These are phyloP conservation scores for Salvator merianae DNA, from an alignment of 2,113 vertebrate species.

Conservation along the genomic window DNA sequence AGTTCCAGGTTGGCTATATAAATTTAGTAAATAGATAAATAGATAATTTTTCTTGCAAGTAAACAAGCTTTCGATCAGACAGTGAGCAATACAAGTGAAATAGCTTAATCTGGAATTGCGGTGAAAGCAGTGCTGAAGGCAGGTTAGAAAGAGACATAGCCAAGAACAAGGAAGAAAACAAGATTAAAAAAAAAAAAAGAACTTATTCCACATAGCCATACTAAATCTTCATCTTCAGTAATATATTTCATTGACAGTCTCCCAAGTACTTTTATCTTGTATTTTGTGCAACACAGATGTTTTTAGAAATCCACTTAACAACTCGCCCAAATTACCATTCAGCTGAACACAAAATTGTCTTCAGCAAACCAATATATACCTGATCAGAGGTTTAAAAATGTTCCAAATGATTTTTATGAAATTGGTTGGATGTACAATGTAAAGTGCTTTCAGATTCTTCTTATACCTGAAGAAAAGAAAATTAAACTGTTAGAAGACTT, in stretches of 20 bases:
- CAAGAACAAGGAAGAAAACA: neutral
- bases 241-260: neutral
- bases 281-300: conserved; percentile 29
- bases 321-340: conserved; percentile 9
- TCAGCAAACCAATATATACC: conserved; percentile 64
- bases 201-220: neutral
- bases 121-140: too few species aligned
- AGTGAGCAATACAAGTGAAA: neutral
- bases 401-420: conserved; percentile 87
- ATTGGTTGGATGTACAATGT: conserved; percentile 86
- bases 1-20: too few species aligned
- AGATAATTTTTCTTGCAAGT: neutral
- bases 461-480: conserved; percentile 78
- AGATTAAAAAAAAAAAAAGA: neutral
- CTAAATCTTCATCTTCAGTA: neutral
- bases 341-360: conserved; percentile 23
- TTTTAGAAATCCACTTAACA: conserved; percentile 41
- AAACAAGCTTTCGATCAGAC: neutral
- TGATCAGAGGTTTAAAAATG: conserved; percentile 88
- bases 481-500: conserved; percentile 45
- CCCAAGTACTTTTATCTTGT: neutral
- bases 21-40: too few species aligned
- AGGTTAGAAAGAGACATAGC: neutral
- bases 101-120: neutral
- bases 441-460: conserved; percentile 89